Percentiles rank a stretch among this genome's conserved stretches.
Conservation (phyloP, 2,888 invertebrate genomes). For the Apotomis betuletana region DNA sequence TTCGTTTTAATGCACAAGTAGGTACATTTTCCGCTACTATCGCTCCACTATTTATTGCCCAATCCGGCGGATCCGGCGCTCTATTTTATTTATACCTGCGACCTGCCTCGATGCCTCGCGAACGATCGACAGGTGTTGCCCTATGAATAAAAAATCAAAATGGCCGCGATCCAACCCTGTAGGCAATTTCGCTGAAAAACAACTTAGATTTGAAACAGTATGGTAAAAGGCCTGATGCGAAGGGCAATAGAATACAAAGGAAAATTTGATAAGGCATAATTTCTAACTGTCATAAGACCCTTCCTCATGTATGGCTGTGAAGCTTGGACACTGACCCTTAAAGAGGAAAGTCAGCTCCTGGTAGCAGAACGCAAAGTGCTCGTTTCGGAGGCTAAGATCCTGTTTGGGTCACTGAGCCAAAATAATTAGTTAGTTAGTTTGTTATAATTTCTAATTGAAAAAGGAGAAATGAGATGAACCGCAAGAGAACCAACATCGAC, state of each 20-base stretch:
- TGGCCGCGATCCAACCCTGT: conserved; percentile 21
- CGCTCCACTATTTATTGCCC: conserved; percentile 24
- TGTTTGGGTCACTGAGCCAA: no score
- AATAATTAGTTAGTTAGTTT: no score
- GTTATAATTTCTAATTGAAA: no score
- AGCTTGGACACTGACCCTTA: no score
- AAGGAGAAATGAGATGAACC: no score
- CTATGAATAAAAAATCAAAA: conserved; percentile 40
- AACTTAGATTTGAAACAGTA: neutral
- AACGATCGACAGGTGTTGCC: conserved; percentile 38
- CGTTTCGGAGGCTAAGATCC: no score
- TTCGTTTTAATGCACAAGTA: neutral
- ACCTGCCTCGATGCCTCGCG: conserved; percentile 10
- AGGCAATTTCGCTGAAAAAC: conserved; percentile 6
- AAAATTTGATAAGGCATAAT: no score
- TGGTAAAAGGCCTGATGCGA: neutral
- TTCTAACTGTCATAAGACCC: no score
- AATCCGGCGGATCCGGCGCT: conserved; percentile 22
- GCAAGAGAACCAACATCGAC: no score
- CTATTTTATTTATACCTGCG: conserved; percentile 26
- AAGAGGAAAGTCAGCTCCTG: no score
- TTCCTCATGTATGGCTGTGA: no score
- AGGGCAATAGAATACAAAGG: neutral
- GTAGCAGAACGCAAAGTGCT: no score
- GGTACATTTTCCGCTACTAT: neutral